These are phyloP conservation scores for Nibea coibor DNA, from an alignment of 2,113 vertebrate genomes.

Conservation along the genomic window DNA sequence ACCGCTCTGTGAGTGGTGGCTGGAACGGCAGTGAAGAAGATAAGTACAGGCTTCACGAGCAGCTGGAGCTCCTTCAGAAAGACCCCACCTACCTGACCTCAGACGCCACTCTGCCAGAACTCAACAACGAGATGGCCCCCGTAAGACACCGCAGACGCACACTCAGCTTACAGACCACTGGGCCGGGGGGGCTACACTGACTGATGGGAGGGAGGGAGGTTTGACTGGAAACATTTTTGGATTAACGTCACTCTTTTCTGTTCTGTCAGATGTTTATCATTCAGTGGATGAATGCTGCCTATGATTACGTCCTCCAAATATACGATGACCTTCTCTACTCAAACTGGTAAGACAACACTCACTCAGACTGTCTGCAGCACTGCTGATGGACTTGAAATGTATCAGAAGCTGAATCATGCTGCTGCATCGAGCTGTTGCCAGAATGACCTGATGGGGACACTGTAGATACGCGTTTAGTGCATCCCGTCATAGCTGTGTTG, in stretches of 20 bases:
- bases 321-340: constrained; percentile 92
- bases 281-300: constrained; percentile 88
- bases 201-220: neutral
- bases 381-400: constrained; percentile 10
- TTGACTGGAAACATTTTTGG: neutral
- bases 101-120: constrained; percentile 88
- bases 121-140: constrained; percentile 93
- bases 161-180: neutral
- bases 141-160: constrained; percentile 79
- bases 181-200: neutral
- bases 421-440: neutral
- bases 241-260: neutral
- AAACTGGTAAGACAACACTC: constrained; percentile 88
- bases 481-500: neutral
- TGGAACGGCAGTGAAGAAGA: constrained; percentile 94
- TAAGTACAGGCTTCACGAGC: constrained; percentile 87
- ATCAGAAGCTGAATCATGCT: constrained; percentile 22
- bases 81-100: constrained; percentile 88
- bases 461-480: neutral
- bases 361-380: constrained; percentile 1
- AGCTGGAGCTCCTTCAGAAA: constrained; percentile 90
- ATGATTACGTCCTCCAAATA: constrained; percentile 87
- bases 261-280: constrained; percentile 89
- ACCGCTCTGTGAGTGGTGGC: constrained; percentile 86
- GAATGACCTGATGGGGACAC: neutral